phyloP scores from a whole-genome alignment of 2,888 invertebrate genomes.

The Salpingus planirostris region DNA sequence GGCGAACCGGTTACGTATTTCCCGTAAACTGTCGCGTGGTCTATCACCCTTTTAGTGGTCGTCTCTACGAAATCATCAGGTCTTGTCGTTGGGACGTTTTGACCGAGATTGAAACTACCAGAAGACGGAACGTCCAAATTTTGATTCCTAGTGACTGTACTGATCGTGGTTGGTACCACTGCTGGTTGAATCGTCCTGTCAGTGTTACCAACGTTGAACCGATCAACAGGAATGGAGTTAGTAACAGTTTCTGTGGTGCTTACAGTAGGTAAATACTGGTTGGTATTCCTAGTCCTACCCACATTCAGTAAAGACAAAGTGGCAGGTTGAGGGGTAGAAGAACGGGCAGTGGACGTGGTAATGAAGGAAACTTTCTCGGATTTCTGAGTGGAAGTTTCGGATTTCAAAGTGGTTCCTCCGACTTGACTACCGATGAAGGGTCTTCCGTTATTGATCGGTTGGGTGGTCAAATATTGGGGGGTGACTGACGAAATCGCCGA shows the following conservation, averaged over 20 bases:
- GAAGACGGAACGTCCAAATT: not conserved
- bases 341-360: not conserved
- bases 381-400: conserved; percentile 6
- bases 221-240: conserved; percentile 2
- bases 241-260: not conserved
- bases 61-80: not conserved
- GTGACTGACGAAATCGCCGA: conserved; percentile 29
- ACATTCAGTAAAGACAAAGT: not conserved
- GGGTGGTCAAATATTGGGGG: conserved; percentile 34
- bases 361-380: conserved; percentile 3
- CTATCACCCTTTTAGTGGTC: conserved; percentile 36
- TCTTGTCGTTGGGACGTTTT: not conserved
- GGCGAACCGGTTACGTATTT: conserved; percentile 31
- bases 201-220: conserved; percentile 14
- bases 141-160: not conserved
- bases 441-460: conserved; percentile 35
- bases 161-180: conserved; percentile 1
- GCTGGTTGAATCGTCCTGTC: conserved; percentile 7
- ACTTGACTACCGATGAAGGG: conserved; percentile 34
- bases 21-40: conserved; percentile 38
- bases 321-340: not conserved
- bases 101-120: conserved; percentile 3
- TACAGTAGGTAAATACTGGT: not conserved
- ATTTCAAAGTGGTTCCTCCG: conserved; percentile 9
- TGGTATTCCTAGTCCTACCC: not conserved